These are phyloP conservation scores for Sardina pilchardus DNA, from an alignment of 2,113 vertebrate species.

Conservation along the genomic window DNA sequence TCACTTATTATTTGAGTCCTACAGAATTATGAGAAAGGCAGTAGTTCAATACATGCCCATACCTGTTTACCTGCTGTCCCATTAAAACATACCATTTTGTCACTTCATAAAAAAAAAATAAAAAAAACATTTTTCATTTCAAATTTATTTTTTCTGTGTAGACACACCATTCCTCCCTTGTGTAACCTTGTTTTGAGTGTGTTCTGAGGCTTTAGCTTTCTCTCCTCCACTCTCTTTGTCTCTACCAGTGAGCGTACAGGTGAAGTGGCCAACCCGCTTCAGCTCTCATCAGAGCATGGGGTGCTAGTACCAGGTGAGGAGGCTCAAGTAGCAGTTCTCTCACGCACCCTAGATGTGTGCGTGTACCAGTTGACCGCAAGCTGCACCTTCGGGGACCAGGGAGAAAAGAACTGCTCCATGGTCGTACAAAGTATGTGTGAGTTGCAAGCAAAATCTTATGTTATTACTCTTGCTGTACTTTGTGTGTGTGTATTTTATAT, in stretches of 20 bases:
- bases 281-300: slow-evolving; percentile 70
- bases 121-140: no score
- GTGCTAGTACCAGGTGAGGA: slow-evolving; percentile 73
- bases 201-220: no score
- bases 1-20: not conserved
- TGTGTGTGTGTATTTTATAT: no score
- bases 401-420: slow-evolving; percentile 67
- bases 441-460: not conserved
- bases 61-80: not conserved
- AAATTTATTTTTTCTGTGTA: no score
- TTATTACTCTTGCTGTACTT: no score
- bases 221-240: not conserved
- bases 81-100: not conserved
- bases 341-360: slow-evolving; percentile 72
- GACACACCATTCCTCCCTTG: no score
- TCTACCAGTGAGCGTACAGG: slow-evolving; percentile 71
- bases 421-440: slow-evolving; percentile 72
- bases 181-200: no score
- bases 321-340: slow-evolving; percentile 72
- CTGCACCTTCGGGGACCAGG: slow-evolving; percentile 78
- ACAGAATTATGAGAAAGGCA: not conserved
- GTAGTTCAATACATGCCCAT: not conserved
- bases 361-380: slow-evolving; percentile 68
- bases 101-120: not conserved
- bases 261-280: slow-evolving; percentile 73